Evolutionary conservation across 1,140 invertebrate species (phyloP).

Genomic region (Holcopasites calliopsidis): DNA sequence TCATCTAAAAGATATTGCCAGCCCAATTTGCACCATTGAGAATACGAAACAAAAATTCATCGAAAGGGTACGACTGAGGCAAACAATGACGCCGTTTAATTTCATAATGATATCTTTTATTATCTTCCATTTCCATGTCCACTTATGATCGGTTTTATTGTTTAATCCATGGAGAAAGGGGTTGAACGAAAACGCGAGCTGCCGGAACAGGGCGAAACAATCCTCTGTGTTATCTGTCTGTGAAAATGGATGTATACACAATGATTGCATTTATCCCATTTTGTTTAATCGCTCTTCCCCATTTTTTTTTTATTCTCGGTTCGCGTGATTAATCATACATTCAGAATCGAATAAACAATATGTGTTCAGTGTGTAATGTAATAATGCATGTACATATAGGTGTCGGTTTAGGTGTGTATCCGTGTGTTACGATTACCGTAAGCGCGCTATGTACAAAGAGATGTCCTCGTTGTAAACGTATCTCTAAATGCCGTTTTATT

Average conservation of each 20-base stretch:
- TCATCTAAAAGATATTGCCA: too few relatives aligned
- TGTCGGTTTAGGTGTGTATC: not conserved
- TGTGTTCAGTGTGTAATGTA: constrained; percentile 30
- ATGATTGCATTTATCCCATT: constrained; percentile 23
- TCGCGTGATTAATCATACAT: constrained; percentile 66
- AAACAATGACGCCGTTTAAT: not conserved
- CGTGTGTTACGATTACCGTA: constrained; percentile 57
- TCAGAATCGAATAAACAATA: constrained; percentile 68
- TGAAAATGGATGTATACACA: constrained; percentile 73
- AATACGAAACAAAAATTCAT: not conserved
- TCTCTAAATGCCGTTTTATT: constrained; percentile 47
- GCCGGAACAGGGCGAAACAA: constrained; percentile 1
- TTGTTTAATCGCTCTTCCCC: constrained; percentile 12
- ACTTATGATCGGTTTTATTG: not conserved
- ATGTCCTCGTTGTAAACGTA: constrained; percentile 68
- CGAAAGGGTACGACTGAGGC: not conserved
- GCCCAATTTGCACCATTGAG: not conserved
- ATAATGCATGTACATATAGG: constrained; percentile 17
- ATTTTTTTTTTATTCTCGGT: constrained; percentile 50
- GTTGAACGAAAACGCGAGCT: constrained; percentile 1
- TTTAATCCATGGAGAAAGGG: not conserved
- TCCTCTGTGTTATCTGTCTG: constrained; percentile 68
- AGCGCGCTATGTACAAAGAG: constrained; percentile 72
- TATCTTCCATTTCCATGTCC: constrained; percentile 20
- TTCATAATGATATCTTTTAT: constrained; percentile 27